Evolutionary conservation across 2,888 invertebrate species (phyloP).

Genomic region (Heliconius sara): DNA sequence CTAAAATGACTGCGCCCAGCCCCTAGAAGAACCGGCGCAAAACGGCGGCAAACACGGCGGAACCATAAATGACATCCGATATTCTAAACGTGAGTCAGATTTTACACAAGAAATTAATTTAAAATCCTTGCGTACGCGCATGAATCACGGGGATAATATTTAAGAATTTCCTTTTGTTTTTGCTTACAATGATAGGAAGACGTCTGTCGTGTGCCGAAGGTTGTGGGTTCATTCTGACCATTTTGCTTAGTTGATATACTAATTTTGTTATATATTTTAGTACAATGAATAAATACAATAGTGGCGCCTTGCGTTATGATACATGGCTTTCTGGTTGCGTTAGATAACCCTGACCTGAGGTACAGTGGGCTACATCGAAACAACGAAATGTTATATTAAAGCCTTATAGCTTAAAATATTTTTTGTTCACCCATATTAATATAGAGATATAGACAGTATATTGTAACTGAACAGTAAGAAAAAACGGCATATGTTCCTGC

Average conservation of each 20-base stretch:
- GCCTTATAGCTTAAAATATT: too few species aligned
- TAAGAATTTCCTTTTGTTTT: slow-evolving; percentile 14
- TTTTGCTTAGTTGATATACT: not conserved
- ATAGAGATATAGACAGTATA: too few species aligned
- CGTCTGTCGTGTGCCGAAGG: not conserved
- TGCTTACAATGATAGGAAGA: slow-evolving; percentile 18
- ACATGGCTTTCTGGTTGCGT: too few species aligned
- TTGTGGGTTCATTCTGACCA: not conserved
- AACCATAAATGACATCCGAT: slow-evolving; percentile 22
- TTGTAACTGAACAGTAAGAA: too few species aligned
- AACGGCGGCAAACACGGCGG: not conserved
- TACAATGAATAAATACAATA: too few species aligned
- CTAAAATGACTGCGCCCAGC: not conserved
- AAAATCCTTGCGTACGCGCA: not conserved
- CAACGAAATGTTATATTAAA: too few species aligned
- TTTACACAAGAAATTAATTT: slow-evolving; percentile 16
- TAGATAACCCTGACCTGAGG: too few species aligned
- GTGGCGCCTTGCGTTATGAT: too few species aligned
- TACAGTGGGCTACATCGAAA: too few species aligned
- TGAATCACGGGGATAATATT: slow-evolving; percentile 18
- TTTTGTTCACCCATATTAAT: too few species aligned
- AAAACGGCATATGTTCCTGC: too few species aligned
- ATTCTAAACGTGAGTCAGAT: slow-evolving; percentile 8
- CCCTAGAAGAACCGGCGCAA: not conserved
- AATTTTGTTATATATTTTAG: too few species aligned